A percentile compares a stretch with the other conserved stretches of the same genome.
phyloP scores from a whole-genome alignment of 2,113 vertebrate species.

The Mustela nigripes region DNA sequence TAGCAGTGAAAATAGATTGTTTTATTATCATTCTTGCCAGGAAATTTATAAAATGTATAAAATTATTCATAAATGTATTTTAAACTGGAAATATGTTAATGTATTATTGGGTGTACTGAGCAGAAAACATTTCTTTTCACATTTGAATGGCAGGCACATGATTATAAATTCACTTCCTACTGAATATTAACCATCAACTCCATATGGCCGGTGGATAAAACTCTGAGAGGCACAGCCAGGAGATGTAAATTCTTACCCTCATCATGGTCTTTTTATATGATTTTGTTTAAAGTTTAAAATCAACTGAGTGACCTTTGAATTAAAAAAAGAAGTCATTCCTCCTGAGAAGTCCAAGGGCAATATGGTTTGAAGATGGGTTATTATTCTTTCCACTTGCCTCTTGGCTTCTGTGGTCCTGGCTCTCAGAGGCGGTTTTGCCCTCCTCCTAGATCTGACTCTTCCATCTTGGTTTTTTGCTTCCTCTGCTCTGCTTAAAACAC shows the following conservation, averaged over 20 bases:
- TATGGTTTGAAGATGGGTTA: neutral
- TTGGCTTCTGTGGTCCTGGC: neutral
- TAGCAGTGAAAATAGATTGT: slow-evolving; percentile 74
- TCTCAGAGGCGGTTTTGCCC: neutral
- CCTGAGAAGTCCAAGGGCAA: neutral
- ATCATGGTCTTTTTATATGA: slow-evolving; percentile 53
- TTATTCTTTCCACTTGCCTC: neutral
- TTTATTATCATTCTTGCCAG: slow-evolving; percentile 76
- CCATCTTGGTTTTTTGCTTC: neutral
- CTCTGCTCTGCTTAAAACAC: neutral
- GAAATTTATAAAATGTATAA: slow-evolving; percentile 72
- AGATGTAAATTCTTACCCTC: slow-evolving; percentile 64
- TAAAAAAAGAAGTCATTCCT: neutral
- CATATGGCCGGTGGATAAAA: slow-evolving; percentile 65
- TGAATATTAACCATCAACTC: slow-evolving; percentile 75
- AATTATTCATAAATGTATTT: slow-evolving; percentile 78
- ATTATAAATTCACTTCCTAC: slow-evolving; percentile 68
- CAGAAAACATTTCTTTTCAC: slow-evolving; percentile 70
- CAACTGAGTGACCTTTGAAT: slow-evolving; percentile 9
- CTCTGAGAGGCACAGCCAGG: slow-evolving; percentile 26
- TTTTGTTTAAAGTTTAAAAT: slow-evolving; percentile 72
- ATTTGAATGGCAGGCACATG: slow-evolving; percentile 77
- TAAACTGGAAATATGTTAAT: slow-evolving; percentile 71
- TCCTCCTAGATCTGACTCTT: neutral
- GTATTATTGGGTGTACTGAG: slow-evolving; percentile 56